Evolutionary conservation across 1,140 invertebrate genomes (phyloP).

Genomic region (Drosophila nannoptera): DNA sequence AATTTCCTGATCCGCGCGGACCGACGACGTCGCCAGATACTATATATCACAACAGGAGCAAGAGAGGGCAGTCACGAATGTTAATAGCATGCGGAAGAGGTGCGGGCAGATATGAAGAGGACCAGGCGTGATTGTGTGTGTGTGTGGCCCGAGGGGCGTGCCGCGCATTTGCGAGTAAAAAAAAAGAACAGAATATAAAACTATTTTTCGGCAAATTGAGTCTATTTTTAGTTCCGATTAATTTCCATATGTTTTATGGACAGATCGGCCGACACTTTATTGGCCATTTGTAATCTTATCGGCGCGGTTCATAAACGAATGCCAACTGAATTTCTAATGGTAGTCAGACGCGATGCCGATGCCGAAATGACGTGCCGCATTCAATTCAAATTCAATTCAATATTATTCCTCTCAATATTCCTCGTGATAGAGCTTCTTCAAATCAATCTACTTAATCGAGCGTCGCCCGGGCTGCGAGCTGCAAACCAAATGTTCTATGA

Average conservation of each 20-base stretch:
- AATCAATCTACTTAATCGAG: too few relatives aligned
- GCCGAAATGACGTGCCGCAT: too few relatives aligned
- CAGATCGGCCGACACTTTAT: background rate
- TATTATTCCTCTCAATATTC: too few relatives aligned
- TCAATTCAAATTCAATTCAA: too few relatives aligned
- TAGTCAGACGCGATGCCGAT: background rate
- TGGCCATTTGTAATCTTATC: slow-evolving; percentile 35
- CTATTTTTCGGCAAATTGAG: slow-evolving; percentile 1
- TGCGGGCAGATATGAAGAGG: too few relatives aligned
- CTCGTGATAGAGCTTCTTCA: too few relatives aligned
- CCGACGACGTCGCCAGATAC: slow-evolving; percentile 6
- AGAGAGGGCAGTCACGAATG: slow-evolving; percentile 9
- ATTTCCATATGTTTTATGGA: slow-evolving; percentile 9
- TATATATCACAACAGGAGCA: slow-evolving; percentile 13
- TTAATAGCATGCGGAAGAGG: background rate
- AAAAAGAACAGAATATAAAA: too few relatives aligned
- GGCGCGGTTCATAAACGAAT: slow-evolving; percentile 17
- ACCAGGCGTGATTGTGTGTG: too few relatives aligned
- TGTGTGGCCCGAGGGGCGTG: too few relatives aligned
- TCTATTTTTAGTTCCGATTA: background rate
- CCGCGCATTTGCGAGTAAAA: too few relatives aligned
- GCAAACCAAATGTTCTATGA: too few relatives aligned
- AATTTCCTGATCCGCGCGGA: slow-evolving; percentile 8
- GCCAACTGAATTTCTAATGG: slow-evolving; percentile 29
- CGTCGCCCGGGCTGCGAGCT: too few relatives aligned